These are phyloP conservation scores for Triplophysa rosa DNA, from an alignment of 2,113 vertebrate genomes.

Conservation along the genomic window DNA sequence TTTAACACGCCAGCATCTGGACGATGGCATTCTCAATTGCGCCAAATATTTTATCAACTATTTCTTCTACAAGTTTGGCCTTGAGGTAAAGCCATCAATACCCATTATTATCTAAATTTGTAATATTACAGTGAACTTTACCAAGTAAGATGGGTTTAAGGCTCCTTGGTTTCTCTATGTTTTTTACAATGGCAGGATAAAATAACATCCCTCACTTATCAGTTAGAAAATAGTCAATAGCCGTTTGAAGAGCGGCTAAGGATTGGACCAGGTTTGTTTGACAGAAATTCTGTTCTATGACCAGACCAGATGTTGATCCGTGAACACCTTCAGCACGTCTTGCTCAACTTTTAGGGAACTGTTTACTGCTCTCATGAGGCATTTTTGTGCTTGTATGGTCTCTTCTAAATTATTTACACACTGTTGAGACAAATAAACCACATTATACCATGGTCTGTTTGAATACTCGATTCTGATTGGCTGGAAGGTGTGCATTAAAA, in stretches of 20 bases:
- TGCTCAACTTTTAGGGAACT: not conserved
- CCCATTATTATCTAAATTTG: not conserved
- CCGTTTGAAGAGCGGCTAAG: no score
- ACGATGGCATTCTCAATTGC: conserved; percentile 88
- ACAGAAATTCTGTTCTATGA: not conserved
- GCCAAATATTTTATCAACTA: conserved; percentile 97
- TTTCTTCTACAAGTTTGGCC: conserved; percentile 98
- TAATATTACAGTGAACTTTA: no score
- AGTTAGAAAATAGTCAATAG: no score
- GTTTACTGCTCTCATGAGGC: not conserved
- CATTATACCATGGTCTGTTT: not conserved
- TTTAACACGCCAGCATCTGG: conserved; percentile 90
- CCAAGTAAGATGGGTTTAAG: no score
- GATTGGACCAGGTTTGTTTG: not conserved
- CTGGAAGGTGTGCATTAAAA: no score
- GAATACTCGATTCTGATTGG: no score
- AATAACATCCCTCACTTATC: no score
- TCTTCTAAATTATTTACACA: not conserved
- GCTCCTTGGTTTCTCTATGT: no score
- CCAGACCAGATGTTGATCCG: not conserved
- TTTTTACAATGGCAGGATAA: no score
- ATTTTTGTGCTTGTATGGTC: not conserved
- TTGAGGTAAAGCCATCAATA: conserved; percentile 80
- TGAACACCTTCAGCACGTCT: not conserved
- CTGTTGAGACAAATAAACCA: not conserved